These are phyloP conservation scores for Telmatherina bonti DNA, from an alignment of 2,797 vertebrate genomes.

Conservation along the genomic window DNA sequence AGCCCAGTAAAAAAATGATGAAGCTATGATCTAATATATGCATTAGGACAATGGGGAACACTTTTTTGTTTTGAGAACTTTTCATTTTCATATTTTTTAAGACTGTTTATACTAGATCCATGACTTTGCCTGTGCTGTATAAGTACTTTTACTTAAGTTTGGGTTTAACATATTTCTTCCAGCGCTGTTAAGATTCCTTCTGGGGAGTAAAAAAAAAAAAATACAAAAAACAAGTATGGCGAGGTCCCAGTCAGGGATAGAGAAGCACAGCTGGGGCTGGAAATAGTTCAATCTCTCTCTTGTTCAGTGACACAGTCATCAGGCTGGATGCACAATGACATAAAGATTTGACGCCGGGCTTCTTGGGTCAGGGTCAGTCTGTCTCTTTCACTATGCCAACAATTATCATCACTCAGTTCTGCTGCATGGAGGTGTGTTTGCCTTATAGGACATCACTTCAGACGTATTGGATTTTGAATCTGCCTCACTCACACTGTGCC, in stretches of 20 bases:
- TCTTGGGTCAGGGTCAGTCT: slow-evolving; percentile 39
- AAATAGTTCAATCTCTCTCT: slow-evolving; percentile 31
- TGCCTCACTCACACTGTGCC: background rate
- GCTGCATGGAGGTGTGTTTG: background rate
- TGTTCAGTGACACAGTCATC: slow-evolving; percentile 43
- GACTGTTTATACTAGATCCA: background rate
- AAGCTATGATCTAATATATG: no score
- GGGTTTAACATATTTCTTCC: background rate
- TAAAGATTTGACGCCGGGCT: slow-evolving; percentile 38
- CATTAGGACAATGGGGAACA: no score
- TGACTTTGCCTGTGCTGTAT: background rate
- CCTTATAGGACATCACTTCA: background rate
- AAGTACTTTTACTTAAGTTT: background rate
- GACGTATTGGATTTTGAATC: slow-evolving; percentile 8
- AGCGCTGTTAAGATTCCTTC: background rate
- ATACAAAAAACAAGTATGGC: no score
- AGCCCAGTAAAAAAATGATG: no score
- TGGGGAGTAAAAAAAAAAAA: no score
- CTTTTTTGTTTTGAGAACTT: no score
- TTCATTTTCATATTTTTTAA: no score
- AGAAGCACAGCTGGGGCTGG: slow-evolving; percentile 18
- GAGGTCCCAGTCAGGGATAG: slow-evolving; percentile 19
- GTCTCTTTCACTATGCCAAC: slow-evolving; percentile 5
- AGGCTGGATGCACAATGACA: slow-evolving; percentile 34
- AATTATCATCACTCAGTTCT: slow-evolving; percentile 9